Conservation (phyloP, 2,113 vertebrate genomes). For the Neopipo cinnamomea region DNA sequence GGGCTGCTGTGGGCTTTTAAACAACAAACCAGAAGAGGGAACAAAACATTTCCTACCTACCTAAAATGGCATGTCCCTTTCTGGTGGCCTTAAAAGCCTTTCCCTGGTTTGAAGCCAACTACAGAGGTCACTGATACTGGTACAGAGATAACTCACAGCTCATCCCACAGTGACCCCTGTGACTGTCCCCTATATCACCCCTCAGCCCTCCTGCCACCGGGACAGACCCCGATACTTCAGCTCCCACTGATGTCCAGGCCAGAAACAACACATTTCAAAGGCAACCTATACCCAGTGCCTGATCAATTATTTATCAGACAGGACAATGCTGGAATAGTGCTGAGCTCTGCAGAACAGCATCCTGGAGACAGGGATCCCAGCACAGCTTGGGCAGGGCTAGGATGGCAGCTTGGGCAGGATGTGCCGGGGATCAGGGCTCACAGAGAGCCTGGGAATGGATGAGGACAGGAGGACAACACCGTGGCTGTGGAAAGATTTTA, state of each 20-base stretch:
- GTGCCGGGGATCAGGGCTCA: background rate
- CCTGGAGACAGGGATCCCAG: background rate
- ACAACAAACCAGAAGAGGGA: rapidly evolving
- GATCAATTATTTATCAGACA: background rate
- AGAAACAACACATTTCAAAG: background rate
- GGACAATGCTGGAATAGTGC: background rate
- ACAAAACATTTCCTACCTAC: background rate
- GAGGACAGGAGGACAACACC: background rate
- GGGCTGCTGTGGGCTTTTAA: background rate
- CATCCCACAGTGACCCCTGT: background rate
- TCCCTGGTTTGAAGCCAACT: background rate
- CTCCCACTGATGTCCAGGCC: background rate
- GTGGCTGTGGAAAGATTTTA: background rate
- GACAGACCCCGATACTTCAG: background rate
- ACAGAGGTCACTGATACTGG: background rate
- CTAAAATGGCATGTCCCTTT: background rate
- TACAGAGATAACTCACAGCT: background rate
- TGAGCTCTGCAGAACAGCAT: conserved; percentile 26
- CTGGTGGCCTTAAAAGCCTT: background rate
- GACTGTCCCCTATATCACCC: background rate
- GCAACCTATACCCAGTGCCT: background rate
- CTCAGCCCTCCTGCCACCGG: background rate
- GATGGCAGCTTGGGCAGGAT: rapidly evolving
- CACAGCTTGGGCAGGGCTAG: background rate
- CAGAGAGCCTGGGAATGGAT: rapidly evolving